Evolutionary conservation across 2,797 vertebrate genomes (phyloP).

Genomic region (Hippoglossus hippoglossus): DNA sequence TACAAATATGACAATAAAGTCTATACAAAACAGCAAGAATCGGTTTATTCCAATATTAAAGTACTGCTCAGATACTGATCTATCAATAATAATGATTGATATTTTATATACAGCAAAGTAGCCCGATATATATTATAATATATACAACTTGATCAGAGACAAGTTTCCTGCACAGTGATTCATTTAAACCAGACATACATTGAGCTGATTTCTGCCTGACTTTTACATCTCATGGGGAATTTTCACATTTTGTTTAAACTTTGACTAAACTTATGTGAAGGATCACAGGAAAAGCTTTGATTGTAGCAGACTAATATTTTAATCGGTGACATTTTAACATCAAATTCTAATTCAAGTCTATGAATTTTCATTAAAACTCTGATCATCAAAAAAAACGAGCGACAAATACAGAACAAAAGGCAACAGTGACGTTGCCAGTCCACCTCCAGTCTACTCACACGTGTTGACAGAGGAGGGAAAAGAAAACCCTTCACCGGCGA

Average conservation of each 20-base stretch:
- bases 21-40: too few species aligned
- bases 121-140: background rate
- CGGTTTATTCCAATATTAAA: background rate
- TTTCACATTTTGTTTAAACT: too few species aligned
- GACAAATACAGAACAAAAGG: background rate
- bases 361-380: background rate
- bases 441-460: constrained; percentile 28
- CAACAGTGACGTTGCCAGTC: background rate
- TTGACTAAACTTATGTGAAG: too few species aligned
- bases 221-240: background rate
- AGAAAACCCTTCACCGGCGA: background rate
- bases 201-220: background rate
- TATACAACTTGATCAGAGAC: background rate
- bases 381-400: too few species aligned
- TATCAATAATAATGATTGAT: background rate
- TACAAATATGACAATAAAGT: background rate
- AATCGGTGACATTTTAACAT: too few species aligned
- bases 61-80: background rate
- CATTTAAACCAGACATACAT: background rate
- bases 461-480: constrained; percentile 22
- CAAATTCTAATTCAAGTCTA: too few species aligned
- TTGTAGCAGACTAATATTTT: too few species aligned
- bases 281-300: too few species aligned
- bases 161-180: background rate
- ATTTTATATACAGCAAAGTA: too few species aligned